A percentile compares a stretch with the other conserved stretches of the same genome.
These are phyloP conservation scores for Leucoma salicis DNA, from an alignment of 2,888 invertebrate species.

Conservation along the genomic window DNA sequence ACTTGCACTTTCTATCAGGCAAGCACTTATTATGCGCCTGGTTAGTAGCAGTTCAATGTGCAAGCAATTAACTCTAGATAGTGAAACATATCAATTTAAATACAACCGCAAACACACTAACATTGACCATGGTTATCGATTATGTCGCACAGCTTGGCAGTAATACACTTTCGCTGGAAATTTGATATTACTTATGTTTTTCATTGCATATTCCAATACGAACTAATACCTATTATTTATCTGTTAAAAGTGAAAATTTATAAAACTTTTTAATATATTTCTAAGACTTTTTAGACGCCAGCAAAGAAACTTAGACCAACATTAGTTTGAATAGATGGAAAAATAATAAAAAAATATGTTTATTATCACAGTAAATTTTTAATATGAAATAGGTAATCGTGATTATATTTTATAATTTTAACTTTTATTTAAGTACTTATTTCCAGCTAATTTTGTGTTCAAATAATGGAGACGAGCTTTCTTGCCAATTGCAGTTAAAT, in stretches of 20 bases:
- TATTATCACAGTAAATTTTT: no score
- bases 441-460: no score
- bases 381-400: no score
- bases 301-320: not conserved
- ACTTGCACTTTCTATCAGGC: conserved; percentile 58
- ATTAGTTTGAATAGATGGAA: not conserved
- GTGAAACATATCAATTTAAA: conserved; percentile 55
- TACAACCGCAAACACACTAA: conserved; percentile 58
- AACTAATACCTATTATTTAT: no score
- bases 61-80: conserved; percentile 54
- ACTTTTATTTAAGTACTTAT: no score
- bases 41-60: conserved; percentile 43
- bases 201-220: no score
- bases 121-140: conserved; percentile 51
- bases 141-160: conserved; percentile 50
- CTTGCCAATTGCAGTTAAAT: no score
- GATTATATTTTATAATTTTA: no score
- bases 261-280: no score
- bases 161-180: conserved; percentile 42
- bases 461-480: no score
- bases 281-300: not conserved
- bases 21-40: conserved; percentile 46
- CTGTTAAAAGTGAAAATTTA: no score
- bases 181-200: no score
- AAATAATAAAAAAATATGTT: not conserved